phyloP scores from a whole-genome alignment of 1,140 invertebrate species.

The Trinorchestia longiramus region DNA sequence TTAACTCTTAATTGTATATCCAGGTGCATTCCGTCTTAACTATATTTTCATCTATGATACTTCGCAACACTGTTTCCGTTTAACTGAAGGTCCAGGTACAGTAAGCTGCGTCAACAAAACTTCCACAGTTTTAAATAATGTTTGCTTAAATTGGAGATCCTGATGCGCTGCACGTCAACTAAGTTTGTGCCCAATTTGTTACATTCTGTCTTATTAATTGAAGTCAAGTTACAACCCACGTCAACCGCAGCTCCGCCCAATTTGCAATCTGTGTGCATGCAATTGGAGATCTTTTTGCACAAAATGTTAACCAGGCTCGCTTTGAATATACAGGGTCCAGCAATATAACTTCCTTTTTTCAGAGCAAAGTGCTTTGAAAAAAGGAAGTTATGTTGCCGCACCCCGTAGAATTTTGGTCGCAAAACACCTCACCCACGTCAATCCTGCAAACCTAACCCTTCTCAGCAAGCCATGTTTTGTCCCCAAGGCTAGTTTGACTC shows the following conservation, averaged over 20 bases:
- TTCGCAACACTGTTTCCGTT: neutral
- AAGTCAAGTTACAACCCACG: too few relatives aligned
- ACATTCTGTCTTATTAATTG: neutral
- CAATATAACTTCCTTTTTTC: too few relatives aligned
- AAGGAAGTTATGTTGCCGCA: too few relatives aligned
- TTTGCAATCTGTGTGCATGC: neutral
- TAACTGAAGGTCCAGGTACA: neutral
- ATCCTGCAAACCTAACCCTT: neutral
- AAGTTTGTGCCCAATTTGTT: neutral
- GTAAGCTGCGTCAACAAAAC: neutral
- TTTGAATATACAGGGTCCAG: too few relatives aligned
- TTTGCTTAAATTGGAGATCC: neutral
- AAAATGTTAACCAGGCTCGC: too few relatives aligned
- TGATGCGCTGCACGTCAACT: neutral
- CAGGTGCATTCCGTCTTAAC: neutral
- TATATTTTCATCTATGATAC: neutral
- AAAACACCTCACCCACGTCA: neutral
- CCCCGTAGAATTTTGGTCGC: too few relatives aligned
- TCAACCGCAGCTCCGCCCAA: too few relatives aligned
- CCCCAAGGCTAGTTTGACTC: conserved; percentile 14
- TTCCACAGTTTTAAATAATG: neutral
- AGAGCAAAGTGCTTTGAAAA: too few relatives aligned
- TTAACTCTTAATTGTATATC: neutral
- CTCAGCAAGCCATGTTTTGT: neutral
- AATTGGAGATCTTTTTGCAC: neutral